Base-by-base conservation (phyloP, 2,888 invertebrate genomes). In the Gnatocerus cornutus region DNA sequence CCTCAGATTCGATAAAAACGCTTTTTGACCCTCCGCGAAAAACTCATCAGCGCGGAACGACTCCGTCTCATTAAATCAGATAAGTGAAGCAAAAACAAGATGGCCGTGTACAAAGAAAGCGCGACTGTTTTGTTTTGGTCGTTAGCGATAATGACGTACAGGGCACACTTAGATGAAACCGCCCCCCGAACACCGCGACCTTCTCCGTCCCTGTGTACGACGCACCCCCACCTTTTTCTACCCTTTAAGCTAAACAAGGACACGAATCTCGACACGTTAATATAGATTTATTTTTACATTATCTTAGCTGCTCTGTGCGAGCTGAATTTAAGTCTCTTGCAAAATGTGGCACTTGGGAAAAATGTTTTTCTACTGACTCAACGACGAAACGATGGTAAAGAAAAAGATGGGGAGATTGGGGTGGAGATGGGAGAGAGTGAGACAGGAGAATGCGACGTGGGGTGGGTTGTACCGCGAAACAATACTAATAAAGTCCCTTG, bases 21-120 rank as follows among this genome's bases (percentile, higher is more conserved):
- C n/a, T n/a, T n/a, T n/a, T 4, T 21, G 21, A 21, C 21, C 21
- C 21, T 21, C 4, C 21, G 21, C 41, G 41, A 41, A 41, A 41
- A 41, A n/a, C 10, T 10, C 41, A 12, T 12, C 41, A 30, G 5
- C 9, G 29, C 5, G 37, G 16, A 39, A 37, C 45, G 45, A 41
- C 50, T 33, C 21, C 77, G 77, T 80, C 82, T 82, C 81, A 80
- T 83, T 82, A 82, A 84, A 83, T 82, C 82, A 78, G 79, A 77
- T 78, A 82, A 83, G 81, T 81, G 82, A 80, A 79, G 83, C 82
- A 82, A 82, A 83, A 83, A 82, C 83, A 84, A 84, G 80, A 84
- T 83, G 83, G 82, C 82, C 82, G 82, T 74, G 72, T 74, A 80
- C 81, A 82, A 80, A 80, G 80, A 82, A 81, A 80, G 80, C 82